These are phyloP conservation scores for Sigmodon hispidus DNA, from an alignment of 2,113 vertebrate genomes.

Conservation along the genomic window DNA sequence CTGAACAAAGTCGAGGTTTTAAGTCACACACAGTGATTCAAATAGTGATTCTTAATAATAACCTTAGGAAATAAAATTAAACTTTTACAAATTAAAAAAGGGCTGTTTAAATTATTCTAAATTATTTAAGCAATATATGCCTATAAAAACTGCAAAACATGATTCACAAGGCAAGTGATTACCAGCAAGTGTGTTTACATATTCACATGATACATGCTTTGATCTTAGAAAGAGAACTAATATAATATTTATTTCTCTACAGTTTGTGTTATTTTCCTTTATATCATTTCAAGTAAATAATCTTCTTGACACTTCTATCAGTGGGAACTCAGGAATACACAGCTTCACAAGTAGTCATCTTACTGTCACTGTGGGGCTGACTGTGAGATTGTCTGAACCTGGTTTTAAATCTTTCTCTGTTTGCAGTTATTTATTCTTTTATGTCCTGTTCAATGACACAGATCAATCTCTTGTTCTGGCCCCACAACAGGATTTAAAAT, in stretches of 20 bases:
- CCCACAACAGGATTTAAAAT: background rate
- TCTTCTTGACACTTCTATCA: background rate
- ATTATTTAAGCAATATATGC: background rate
- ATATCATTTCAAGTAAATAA: background rate
- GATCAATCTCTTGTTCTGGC: background rate
- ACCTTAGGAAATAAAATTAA: conserved; percentile 48
- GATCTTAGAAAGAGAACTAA: background rate
- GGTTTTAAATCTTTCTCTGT: background rate
- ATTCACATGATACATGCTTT: background rate
- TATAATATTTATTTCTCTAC: background rate
- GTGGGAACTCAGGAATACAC: background rate
- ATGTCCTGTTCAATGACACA: background rate
- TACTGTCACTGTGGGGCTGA: background rate
- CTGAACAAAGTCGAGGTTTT: background rate
- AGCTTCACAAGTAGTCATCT: background rate
- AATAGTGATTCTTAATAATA: background rate
- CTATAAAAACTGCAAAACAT: background rate
- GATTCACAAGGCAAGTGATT: background rate
- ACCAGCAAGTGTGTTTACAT: background rate
- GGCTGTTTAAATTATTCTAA: background rate
- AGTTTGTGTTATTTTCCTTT: background rate
- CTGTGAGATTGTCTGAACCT: background rate
- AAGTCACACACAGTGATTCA: conserved; percentile 7
- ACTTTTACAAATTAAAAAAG: background rate
- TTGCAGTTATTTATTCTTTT: background rate